phyloP scores from a whole-genome alignment of 2,797 vertebrate species.

The Muscicapa striata region DNA sequence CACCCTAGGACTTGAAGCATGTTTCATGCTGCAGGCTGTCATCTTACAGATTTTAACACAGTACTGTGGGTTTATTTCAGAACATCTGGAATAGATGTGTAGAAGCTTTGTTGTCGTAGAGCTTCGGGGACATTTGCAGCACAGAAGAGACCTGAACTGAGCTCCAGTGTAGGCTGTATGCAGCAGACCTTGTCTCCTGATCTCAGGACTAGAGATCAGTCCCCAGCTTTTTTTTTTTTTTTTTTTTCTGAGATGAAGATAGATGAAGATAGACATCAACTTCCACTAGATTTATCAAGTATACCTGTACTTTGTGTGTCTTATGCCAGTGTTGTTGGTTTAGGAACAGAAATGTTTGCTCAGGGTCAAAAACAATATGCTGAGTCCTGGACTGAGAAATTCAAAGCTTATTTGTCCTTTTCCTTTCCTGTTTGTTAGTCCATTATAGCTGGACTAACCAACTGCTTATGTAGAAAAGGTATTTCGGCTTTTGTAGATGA shows the following conservation, averaged over 20 bases:
- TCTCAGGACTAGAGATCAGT: background rate
- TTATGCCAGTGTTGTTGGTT: background rate
- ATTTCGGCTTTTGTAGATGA: background rate
- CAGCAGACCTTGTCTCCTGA: background rate
- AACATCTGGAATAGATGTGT: background rate
- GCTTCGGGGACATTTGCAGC: background rate
- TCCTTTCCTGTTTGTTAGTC: background rate
- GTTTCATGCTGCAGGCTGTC: background rate
- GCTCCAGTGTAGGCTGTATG: background rate
- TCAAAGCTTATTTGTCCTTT: background rate
- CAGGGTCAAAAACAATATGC: background rate
- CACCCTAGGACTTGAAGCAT: background rate
- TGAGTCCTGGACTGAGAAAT: background rate
- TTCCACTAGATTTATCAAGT: background rate
- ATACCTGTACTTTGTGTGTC: background rate
- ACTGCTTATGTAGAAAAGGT: background rate
- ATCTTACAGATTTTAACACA: background rate
- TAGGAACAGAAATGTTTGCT: background rate
- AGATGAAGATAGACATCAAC: background rate
- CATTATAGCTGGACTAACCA: background rate
- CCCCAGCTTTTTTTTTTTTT: background rate
- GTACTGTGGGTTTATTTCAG: background rate
- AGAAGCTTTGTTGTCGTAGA: background rate
- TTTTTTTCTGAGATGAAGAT: background rate
- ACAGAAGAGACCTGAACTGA: background rate